Evolutionary conservation across 2,888 invertebrate genomes (phyloP).

Genomic region (Polyploca ridens): DNA sequence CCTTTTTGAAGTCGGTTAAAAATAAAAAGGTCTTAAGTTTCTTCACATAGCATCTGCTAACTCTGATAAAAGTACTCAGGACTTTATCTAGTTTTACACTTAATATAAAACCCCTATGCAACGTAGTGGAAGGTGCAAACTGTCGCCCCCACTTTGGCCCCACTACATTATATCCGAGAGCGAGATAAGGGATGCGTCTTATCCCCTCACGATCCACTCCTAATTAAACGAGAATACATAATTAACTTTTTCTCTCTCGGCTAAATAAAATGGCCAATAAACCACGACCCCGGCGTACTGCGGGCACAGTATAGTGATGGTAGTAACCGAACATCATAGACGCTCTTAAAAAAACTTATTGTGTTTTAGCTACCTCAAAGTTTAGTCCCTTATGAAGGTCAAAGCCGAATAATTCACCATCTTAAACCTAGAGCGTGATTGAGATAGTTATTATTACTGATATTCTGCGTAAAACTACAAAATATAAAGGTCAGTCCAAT

Average conservation of each 20-base stretch:
- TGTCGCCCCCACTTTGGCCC: conserved; percentile 23
- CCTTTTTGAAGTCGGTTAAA: too few relatives aligned
- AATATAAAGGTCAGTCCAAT: too few relatives aligned
- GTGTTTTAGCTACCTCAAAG: too few relatives aligned
- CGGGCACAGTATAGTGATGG: not conserved
- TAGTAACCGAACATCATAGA: not conserved
- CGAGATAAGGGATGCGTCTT: conserved; percentile 13
- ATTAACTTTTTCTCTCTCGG: conserved; percentile 36
- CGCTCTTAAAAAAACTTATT: too few relatives aligned
- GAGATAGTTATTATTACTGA: too few relatives aligned
- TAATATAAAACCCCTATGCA: not conserved
- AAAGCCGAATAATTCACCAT: too few relatives aligned
- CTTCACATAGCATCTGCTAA: too few relatives aligned
- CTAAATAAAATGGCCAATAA: conserved; percentile 40
- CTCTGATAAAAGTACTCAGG: not conserved
- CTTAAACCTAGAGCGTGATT: too few relatives aligned
- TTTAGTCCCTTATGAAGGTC: too few relatives aligned
- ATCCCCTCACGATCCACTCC: conserved; percentile 22
- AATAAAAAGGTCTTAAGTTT: too few relatives aligned
- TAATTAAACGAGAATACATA: conserved; percentile 43
- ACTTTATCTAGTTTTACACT: not conserved
- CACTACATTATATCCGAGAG: conserved; percentile 31
- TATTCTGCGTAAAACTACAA: too few relatives aligned
- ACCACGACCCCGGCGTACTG: conserved; percentile 22
- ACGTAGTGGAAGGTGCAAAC: conserved; percentile 27